These are phyloP conservation scores for Lamprotornis superbus DNA, from an alignment of 2,113 vertebrate species.

Conservation along the genomic window DNA sequence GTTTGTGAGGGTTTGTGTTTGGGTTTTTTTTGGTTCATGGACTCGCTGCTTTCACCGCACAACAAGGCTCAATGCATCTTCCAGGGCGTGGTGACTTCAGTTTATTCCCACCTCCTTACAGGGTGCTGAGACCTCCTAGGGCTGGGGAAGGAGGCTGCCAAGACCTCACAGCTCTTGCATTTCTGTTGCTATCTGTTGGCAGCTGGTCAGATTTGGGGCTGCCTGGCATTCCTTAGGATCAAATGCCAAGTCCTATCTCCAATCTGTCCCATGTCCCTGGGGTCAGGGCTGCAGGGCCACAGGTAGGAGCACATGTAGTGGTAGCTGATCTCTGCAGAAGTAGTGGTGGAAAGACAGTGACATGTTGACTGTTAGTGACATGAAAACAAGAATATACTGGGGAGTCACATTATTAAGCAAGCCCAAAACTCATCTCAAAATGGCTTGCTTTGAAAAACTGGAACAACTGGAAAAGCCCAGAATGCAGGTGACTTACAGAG, in stretches of 20 bases:
- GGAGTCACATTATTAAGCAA: background rate
- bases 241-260: rapidly evolving
- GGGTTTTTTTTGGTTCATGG: background rate
- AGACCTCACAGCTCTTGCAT: background rate
- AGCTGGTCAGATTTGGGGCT: background rate
- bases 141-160: rapidly evolving
- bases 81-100: background rate
- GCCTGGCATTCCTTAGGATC: background rate
- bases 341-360: background rate
- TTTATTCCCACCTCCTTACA: background rate
- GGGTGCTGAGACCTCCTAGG: background rate
- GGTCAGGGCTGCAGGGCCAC: background rate
- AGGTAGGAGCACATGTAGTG: background rate
- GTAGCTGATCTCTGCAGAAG: background rate
- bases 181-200: background rate
- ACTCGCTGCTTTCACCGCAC: background rate
- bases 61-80: conserved; percentile 72
- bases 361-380: background rate
- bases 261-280: rapidly evolving
- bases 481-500: background rate
- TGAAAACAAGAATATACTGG: background rate
- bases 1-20: background rate
- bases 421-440: background rate
- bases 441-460: background rate
- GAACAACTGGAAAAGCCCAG: background rate